A percentile compares a stretch with the other conserved stretches of the same genome.
Conservation (phyloP, 2,888 invertebrate genomes). For the Platynereis dumerilii region DNA sequence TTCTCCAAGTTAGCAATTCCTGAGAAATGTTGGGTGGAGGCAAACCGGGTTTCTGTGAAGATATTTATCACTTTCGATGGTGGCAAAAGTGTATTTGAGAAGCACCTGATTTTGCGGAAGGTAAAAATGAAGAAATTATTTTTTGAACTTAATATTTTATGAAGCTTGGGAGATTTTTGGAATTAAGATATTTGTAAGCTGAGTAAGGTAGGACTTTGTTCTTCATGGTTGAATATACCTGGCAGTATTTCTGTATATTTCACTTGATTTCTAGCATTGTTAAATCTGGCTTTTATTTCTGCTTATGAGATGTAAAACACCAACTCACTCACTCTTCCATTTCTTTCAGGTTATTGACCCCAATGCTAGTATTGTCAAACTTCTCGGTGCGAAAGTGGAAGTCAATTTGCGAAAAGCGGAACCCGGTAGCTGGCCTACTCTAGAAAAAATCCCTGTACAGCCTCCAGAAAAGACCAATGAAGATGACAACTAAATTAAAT, state of each 20-base stretch:
- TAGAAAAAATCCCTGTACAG: conserved; percentile 59
- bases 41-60: conserved; percentile 83
- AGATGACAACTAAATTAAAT: not conserved
- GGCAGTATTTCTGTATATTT: too few species aligned
- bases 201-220: too few species aligned
- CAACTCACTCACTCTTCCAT: conserved; percentile 4
- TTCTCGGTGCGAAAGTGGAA: conserved; percentile 91
- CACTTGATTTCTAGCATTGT: too few species aligned
- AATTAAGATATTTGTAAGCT: too few species aligned
- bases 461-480: not conserved
- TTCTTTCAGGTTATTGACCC: conserved; percentile 76
- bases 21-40: conserved; percentile 74
- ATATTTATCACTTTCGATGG: conserved; percentile 80
- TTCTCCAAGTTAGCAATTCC: conserved; percentile 92
- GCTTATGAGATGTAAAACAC: too few species aligned
- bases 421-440: conserved; percentile 79
- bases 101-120: conserved; percentile 80
- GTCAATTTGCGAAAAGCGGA: conserved; percentile 88
- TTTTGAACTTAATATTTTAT: too few species aligned
- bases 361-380: conserved; percentile 74
- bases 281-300: too few species aligned
- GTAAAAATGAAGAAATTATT: conserved; percentile 65
- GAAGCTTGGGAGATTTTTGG: too few species aligned
- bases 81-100: conserved; percentile 66
- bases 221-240: too few species aligned